Evolutionary conservation across 2,113 vertebrate species (phyloP), one percentile per base, ranked within the genome.

Genomic region (Antidorcas marsupialis): DNA sequence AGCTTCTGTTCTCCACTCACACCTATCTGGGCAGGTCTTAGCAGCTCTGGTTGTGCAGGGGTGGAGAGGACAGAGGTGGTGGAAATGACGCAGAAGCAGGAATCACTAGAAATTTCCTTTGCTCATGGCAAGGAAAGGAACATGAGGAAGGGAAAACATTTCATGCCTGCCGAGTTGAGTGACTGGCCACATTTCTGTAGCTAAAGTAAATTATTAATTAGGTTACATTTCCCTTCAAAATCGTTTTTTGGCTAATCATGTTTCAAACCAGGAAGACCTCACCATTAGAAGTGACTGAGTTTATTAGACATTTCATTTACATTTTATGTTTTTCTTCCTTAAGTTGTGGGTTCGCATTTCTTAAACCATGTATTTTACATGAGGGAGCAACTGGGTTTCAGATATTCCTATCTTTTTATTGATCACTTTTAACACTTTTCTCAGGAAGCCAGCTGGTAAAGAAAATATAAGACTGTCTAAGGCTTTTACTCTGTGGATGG

Each of bases 11-110:
- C 33, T 33, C 36, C 47, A n/a, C 81, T 45, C 30, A 9, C 17
- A 84, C n/a, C 39, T 36, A 1, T 27, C 1, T 1, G n/a, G 2
- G n/a, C 25, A 36, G 17, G 33, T 33, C 53, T 52, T 3, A 7
- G 59, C 27, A 55, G 15, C 52, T 62, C 59, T 39, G 15, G 57
- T 10, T 30, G 19, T 6, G 1, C 0, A 0, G 10, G 47, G 45
- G 1, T 14, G 7, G 12, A 17, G 81, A 45, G 28, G 27, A 27
- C 30, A 14, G 17, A 93, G 27, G 11, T 2, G 1, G 7, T 45
- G 60, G 10, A 15, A n/a, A 27, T 4, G 50, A 43, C 3, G 52
- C 30, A 83, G 62, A 78, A 53, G 84, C 52, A 14, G 17, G 14
- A 14, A 13, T 55, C 36, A 17, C 25, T 2, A 5, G 45, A 81